Evolutionary conservation across 2,113 vertebrate species (phyloP).

Genomic region (Albula glossodonta): DNA sequence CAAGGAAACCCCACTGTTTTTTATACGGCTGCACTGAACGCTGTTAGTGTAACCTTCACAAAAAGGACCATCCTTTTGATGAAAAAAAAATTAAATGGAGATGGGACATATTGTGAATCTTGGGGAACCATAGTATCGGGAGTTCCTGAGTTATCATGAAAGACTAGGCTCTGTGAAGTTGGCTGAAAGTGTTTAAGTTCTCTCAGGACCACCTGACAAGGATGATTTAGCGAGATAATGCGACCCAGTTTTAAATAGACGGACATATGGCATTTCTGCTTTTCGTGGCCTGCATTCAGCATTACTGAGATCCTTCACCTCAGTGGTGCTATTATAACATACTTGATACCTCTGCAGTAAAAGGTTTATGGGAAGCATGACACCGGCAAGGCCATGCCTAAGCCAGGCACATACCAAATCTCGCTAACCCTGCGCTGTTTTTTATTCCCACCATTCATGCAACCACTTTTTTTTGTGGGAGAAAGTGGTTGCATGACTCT

Average conservation of each 20-base stretch:
- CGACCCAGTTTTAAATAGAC: background rate
- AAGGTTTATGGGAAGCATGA: background rate
- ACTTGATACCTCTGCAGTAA: background rate
- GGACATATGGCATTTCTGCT: slow-evolving; percentile 15
- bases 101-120: too few relatives aligned
- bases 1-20: slow-evolving; percentile 13
- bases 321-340: too few relatives aligned
- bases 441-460: background rate
- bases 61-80: background rate
- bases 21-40: slow-evolving; percentile 2
- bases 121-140: background rate
- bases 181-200: background rate
- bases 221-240: background rate
- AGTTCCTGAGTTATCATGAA: background rate
- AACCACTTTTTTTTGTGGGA: background rate
- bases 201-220: background rate
- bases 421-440: background rate
- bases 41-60: background rate
- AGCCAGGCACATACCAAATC: background rate
- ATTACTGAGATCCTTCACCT: background rate
- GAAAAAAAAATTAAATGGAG: background rate
- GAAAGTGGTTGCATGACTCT: background rate
- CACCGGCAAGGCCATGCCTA: background rate
- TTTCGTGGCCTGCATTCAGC: background rate
- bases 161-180: background rate